phyloP scores from a whole-genome alignment of 1,140 invertebrate genomes.

The Cyclina sinensis region DNA sequence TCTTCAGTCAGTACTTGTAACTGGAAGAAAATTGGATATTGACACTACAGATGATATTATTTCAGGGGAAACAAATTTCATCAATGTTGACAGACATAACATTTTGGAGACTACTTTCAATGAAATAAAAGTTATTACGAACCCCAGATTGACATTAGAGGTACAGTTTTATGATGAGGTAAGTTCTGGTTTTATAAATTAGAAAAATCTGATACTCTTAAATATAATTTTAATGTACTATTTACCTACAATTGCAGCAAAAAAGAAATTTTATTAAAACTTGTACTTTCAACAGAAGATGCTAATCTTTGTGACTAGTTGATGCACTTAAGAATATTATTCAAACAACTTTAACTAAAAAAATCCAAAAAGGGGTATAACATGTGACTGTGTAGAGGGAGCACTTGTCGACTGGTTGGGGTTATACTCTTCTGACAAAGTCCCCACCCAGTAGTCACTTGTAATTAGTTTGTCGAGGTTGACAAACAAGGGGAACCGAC shows the following conservation, averaged over 20 bases:
- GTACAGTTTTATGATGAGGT: slow-evolving; percentile 60
- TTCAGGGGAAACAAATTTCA: slow-evolving; percentile 52
- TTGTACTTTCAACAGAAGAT: neutral
- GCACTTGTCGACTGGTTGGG: too few species aligned
- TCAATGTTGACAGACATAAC: slow-evolving; percentile 27
- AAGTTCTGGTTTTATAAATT: neutral
- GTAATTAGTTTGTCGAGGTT: too few species aligned
- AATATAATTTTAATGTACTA: neutral
- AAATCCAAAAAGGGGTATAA: too few species aligned
- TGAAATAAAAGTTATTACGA: slow-evolving; percentile 5
- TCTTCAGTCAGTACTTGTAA: slow-evolving; percentile 33
- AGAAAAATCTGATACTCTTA: too few species aligned
- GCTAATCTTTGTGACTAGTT: neutral
- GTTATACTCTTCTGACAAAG: too few species aligned
- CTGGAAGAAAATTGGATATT: slow-evolving; percentile 55
- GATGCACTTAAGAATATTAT: too few species aligned
- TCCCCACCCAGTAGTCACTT: too few species aligned
- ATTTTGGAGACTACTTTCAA: slow-evolving; percentile 22
- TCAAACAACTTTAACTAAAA: too few species aligned
- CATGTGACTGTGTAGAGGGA: too few species aligned
- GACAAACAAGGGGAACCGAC: too few species aligned
- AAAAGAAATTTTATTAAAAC: neutral
- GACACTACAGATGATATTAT: neutral
- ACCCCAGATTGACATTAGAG: slow-evolving; percentile 1
- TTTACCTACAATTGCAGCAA: neutral